Percentiles rank a stretch among this genome's conserved stretches.
Conservation (phyloP, 2,888 invertebrate species). For the Ethmia dodecea region DNA sequence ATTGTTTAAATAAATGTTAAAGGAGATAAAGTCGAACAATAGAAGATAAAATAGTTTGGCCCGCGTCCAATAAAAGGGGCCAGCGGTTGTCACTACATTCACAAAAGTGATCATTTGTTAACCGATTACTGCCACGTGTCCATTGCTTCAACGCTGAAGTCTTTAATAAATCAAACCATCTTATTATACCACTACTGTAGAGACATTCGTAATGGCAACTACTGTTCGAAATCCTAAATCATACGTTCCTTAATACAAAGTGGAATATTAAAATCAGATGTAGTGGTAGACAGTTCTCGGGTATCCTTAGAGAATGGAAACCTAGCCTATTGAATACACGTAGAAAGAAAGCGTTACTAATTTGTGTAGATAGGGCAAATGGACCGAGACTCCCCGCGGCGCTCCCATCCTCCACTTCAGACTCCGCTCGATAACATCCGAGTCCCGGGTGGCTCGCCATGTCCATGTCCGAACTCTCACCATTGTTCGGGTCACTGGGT, state of each 20-base stretch:
- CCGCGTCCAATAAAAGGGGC: conserved; percentile 24
- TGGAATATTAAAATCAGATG: too few species aligned
- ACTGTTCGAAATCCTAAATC: too few species aligned
- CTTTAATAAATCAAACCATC: too few species aligned
- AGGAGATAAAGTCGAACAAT: conserved; percentile 18
- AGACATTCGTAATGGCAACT: too few species aligned
- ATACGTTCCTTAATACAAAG: too few species aligned
- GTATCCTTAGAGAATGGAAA: conserved; percentile 6
- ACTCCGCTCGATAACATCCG: conserved; percentile 45
- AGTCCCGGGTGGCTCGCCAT: conserved; percentile 52
- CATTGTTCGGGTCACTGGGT: conserved; percentile 48
- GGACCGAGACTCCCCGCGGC: conserved; percentile 39
- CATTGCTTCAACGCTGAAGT: conserved; percentile 7
- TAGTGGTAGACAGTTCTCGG: too few species aligned
- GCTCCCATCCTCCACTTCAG: conserved; percentile 33
- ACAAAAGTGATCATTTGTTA: conserved; percentile 29
- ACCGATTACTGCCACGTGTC: conserved; percentile 14
- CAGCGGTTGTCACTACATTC: conserved; percentile 20
- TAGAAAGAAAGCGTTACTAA: conserved; percentile 9
- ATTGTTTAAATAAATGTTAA: conserved; percentile 4
- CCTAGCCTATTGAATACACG: conserved; percentile 15
- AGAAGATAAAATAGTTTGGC: conserved; percentile 26
- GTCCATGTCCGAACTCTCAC: conserved; percentile 45
- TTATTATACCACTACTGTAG: too few species aligned
- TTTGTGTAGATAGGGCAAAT: conserved; percentile 27